Evolutionary conservation across 2,113 vertebrate species (phyloP).

Genomic region (Melanocharis versteri): DNA sequence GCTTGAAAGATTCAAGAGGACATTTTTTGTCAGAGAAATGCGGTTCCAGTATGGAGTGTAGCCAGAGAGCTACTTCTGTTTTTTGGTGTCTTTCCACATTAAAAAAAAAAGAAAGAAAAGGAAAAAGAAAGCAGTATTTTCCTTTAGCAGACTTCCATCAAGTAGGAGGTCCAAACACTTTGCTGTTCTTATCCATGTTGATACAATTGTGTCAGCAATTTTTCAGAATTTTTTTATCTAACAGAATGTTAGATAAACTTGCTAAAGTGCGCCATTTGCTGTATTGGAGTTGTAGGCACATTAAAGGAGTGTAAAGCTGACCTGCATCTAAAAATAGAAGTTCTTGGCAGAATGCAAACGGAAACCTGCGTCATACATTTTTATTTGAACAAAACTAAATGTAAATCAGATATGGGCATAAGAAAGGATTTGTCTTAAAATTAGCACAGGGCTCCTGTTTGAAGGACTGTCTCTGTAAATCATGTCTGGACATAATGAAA

Average conservation of each 20-base stretch:
- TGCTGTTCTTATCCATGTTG: background rate
- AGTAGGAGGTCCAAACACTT: background rate
- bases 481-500: background rate
- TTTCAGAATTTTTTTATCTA: background rate
- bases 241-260: background rate
- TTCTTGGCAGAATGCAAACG: background rate
- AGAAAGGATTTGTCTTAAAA: slow-evolving; percentile 18
- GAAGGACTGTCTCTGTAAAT: background rate
- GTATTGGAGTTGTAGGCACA: background rate
- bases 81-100: background rate
- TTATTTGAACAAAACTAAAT: slow-evolving; percentile 8
- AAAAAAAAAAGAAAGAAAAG: background rate
- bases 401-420: slow-evolving; percentile 18
- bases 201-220: background rate
- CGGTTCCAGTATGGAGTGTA: background rate
- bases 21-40: background rate
- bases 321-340: slow-evolving; percentile 36
- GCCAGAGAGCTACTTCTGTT: background rate
- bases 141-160: background rate
- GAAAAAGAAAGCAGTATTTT: background rate
- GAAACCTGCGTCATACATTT: slow-evolving; percentile 12
- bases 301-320: background rate
- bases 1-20: background rate
- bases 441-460: background rate
- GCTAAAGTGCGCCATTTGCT: background rate